Percentiles rank a stretch among this genome's conserved stretches.
Conservation (phyloP, 1,140 invertebrate genomes). For the Hestina assimilis region DNA sequence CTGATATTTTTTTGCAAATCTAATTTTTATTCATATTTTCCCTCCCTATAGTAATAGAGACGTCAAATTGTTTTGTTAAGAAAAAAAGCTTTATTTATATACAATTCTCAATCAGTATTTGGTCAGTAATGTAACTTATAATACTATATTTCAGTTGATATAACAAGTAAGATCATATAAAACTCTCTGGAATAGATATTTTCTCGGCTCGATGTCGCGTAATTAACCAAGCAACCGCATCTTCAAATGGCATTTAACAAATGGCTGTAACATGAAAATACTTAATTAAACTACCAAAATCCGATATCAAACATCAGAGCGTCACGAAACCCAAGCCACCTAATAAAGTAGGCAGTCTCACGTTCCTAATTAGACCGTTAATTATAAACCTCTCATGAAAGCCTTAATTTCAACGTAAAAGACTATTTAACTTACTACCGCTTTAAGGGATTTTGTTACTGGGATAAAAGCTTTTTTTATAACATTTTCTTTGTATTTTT, state of each 20-base stretch:
- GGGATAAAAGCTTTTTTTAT: constrained; percentile 24
- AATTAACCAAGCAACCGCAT: constrained; percentile 22
- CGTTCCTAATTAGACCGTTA: constrained; percentile 73
- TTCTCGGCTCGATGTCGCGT: not conserved
- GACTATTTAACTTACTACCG: constrained; percentile 49
- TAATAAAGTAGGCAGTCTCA: constrained; percentile 68
- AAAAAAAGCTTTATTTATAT: no score
- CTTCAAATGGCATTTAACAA: constrained; percentile 36
- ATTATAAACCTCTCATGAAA: constrained; percentile 73
- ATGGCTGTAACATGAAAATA: constrained; percentile 56
- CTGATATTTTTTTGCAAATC: no score
- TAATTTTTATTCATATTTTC: no score
- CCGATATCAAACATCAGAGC: constrained; percentile 63
- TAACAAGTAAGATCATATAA: not conserved
- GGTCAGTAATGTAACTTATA: no score
- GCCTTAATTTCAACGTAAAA: constrained; percentile 73
- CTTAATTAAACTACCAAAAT: constrained; percentile 75
- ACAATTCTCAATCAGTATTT: no score
- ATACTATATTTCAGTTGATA: not conserved
- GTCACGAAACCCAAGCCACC: constrained; percentile 54
- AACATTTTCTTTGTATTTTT: not conserved
- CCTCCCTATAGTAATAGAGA: no score
- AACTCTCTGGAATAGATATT: not conserved
- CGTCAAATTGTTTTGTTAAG: no score
- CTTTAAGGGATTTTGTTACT: constrained; percentile 66